Evolutionary conservation across 1,140 invertebrate genomes (phyloP).

Genomic region (Limonius californicus): DNA sequence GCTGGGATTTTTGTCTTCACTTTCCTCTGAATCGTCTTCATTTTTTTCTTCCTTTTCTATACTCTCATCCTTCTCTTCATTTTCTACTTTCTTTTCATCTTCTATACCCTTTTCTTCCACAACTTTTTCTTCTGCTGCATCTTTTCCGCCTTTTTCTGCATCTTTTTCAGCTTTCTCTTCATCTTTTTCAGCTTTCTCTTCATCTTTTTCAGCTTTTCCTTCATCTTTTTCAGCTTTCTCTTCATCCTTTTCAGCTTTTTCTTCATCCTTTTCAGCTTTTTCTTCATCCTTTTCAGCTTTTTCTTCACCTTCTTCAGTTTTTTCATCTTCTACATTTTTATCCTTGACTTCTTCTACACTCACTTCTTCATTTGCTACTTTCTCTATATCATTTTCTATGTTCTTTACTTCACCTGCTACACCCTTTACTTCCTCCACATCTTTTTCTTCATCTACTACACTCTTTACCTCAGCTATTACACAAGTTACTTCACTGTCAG

Average conservation of each 20-base stretch:
- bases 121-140: neutral
- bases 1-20: too few species aligned
- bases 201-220: too few species aligned
- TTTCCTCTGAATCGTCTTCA: slow-evolving; percentile 2
- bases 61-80: slow-evolving; percentile 1
- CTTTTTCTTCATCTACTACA: neutral
- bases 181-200: too few species aligned
- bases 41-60: neutral
- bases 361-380: too few species aligned
- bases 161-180: too few species aligned
- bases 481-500: slow-evolving; percentile 3
- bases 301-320: neutral
- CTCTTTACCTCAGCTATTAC: neutral
- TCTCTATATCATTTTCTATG: neutral
- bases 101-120: slow-evolving; percentile 1
- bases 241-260: neutral
- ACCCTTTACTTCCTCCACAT: slow-evolving; percentile 7
- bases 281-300: neutral
- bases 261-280: too few species aligned
- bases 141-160: neutral
- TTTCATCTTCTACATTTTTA: slow-evolving; percentile 1
- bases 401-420: neutral
- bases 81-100: slow-evolving; percentile 14
- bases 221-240: too few species aligned
- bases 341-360: neutral